Evolutionary conservation across 2,797 vertebrate genomes (phyloP), one percentile per base, ranked within the genome.

Genomic region (Peromyscus aztecus): DNA sequence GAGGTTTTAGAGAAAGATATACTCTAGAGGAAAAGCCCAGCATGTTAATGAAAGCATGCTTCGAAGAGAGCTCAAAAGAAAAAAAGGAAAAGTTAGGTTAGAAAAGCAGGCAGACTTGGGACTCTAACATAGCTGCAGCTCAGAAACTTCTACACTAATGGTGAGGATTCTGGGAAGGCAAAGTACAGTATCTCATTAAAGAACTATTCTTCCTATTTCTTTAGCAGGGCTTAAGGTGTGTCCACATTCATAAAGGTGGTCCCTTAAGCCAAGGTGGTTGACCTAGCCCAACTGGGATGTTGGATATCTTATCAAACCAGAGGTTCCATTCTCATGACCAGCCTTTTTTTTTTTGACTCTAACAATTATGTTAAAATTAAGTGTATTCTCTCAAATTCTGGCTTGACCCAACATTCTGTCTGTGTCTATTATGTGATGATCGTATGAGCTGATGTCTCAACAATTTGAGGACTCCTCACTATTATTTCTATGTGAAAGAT

Each of bases 401-500:
- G 14, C 24, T 65, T 87, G 31, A 80, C 1, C 21, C 40, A 81
- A 52, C 55, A 78, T 67, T 89, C 7, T 89, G 37, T 71, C 46
- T 89, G 63, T 80, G 46, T 77, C 49, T 43, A 69, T 57, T 76
- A 86, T 13, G 34, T 87, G 52, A 6, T 81, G 43, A 49, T 73
- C 92, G 19, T 89, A 69, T 93, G 57, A 90, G 75, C 89, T 91
- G 90, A 24, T 49, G 82, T 94, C 19, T 90, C 92, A 91, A 59
- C 6, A 89, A 82, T 59, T 78, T 91, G n/a, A 86, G 1, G 6
- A 6, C 61, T 82, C 46, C 40, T 89, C 81, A 78, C n/a, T 49
- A 59, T 91, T 67, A n/a, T 31, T 43, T 93, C 52, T 76, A 23
- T 46, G 11, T 71, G 1, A 29, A 49, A 55, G 29, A 1, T 90